Evolutionary conservation across 1,140 invertebrate species (phyloP).

Genomic region (Cataglyphis hispanica): DNA sequence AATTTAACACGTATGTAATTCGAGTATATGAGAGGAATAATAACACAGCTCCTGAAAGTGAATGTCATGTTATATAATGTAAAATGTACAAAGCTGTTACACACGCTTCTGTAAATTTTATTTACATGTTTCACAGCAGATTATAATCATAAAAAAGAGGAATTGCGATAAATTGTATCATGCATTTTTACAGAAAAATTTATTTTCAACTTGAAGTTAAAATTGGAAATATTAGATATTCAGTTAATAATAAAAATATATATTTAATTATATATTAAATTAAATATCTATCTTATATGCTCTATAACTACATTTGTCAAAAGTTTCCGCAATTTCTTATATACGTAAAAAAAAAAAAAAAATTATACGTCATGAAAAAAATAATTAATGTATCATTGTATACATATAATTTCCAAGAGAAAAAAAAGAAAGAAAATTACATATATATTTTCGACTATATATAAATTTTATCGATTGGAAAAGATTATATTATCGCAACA

Average conservation of each 20-base stretch:
- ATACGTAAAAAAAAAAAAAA: neutral
- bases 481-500: slow-evolving; percentile 10
- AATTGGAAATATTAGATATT: neutral
- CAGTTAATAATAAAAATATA: neutral
- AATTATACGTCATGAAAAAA: neutral
- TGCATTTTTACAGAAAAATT: neutral
- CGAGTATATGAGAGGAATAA: neutral
- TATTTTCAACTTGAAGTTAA: neutral
- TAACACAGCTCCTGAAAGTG: slow-evolving; percentile 67
- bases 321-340: neutral
- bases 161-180: neutral
- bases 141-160: neutral
- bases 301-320: neutral
- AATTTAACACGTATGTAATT: neutral
- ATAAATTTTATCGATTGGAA: neutral
- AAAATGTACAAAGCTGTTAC: slow-evolving; percentile 70
- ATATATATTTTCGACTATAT: too few species aligned
- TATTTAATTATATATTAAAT: neutral
- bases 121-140: too few species aligned
- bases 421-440: too few species aligned
- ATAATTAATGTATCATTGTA: neutral
- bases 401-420: neutral
- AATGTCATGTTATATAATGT: slow-evolving; percentile 72
- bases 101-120: neutral
- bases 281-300: neutral